Conservation (phyloP, 2,797 vertebrate species). For the Apogon hyalosoma region DNA sequence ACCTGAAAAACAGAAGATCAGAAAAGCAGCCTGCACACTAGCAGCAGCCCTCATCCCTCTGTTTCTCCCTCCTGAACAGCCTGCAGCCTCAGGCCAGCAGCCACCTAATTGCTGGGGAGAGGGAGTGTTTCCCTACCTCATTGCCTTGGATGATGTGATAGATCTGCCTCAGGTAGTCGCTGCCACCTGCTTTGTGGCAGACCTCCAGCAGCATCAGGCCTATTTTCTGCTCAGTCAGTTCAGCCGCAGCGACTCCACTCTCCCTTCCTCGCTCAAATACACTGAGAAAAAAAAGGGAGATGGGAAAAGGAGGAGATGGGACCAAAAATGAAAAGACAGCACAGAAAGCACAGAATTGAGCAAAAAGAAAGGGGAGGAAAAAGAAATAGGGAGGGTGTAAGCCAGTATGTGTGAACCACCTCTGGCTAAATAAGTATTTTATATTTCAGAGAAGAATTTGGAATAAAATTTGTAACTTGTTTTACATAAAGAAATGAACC, state of each 20-base stretch:
- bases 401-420: constrained; percentile 32
- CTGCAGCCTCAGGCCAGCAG: constrained; percentile 92
- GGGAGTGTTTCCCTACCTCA: constrained; percentile 97
- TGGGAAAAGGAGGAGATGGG: constrained; percentile 39
- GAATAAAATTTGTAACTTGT: constrained; percentile 30
- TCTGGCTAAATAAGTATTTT: constrained; percentile 41
- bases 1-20: constrained; percentile 84
- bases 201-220: constrained; percentile 97
- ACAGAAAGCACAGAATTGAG: constrained; percentile 17
- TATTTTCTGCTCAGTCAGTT: constrained; percentile 99
- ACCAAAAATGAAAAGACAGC: constrained; percentile 27
- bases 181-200: constrained; percentile 99
- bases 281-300: constrained; percentile 76
- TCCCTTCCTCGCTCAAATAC: constrained; percentile 81
- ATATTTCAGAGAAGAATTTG: constrained; percentile 36
- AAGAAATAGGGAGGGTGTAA: constrained; percentile 20
- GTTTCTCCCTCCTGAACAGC: constrained; percentile 77
- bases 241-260: constrained; percentile 83
- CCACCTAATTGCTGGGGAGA: constrained; percentile 98
- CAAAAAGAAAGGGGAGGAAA: constrained; percentile 34
- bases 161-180: constrained; percentile 97
- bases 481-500: constrained; percentile 28
- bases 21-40: constrained; percentile 76
- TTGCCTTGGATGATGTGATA: constrained; percentile 99
- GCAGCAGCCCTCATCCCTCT: constrained; percentile 63